Evolutionary conservation across 2,113 vertebrate species (phyloP).

Genomic region (Lucifuga dentata): DNA sequence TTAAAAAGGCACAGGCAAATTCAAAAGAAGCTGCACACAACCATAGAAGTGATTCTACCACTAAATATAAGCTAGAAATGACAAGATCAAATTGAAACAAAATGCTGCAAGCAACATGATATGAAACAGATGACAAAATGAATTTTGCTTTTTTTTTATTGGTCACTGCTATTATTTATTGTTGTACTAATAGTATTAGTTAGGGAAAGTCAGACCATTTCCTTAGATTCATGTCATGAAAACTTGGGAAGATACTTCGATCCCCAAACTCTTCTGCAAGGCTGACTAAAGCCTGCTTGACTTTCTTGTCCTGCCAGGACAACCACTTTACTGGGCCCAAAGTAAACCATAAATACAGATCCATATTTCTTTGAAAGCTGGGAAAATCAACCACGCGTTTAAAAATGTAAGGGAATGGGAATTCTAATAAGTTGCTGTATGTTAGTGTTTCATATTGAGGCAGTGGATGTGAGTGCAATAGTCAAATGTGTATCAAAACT

Average conservation of each 20-base stretch:
- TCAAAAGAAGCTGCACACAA: not conserved
- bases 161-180: not conserved
- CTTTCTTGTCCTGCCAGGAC: slow-evolving; percentile 83
- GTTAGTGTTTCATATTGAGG: no score
- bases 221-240: slow-evolving; percentile 66
- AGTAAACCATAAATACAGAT: slow-evolving; percentile 83
- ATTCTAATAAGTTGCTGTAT: not conserved
- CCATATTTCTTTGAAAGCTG: slow-evolving; percentile 88
- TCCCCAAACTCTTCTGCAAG: slow-evolving; percentile 85
- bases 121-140: not conserved
- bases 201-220: slow-evolving; percentile 74
- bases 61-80: no score
- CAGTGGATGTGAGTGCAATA: no score
- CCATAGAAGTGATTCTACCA: no score
- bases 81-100: no score
- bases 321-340: slow-evolving; percentile 84
- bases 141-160: not conserved
- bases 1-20: not conserved
- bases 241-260: slow-evolving; percentile 79
- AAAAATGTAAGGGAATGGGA: no score
- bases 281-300: slow-evolving; percentile 85
- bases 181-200: no score
- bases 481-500: no score
- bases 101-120: no score
- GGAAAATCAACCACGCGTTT: not conserved